Conservation (phyloP, 2,888 invertebrate genomes). For the Taphrorychus bicolor region DNA sequence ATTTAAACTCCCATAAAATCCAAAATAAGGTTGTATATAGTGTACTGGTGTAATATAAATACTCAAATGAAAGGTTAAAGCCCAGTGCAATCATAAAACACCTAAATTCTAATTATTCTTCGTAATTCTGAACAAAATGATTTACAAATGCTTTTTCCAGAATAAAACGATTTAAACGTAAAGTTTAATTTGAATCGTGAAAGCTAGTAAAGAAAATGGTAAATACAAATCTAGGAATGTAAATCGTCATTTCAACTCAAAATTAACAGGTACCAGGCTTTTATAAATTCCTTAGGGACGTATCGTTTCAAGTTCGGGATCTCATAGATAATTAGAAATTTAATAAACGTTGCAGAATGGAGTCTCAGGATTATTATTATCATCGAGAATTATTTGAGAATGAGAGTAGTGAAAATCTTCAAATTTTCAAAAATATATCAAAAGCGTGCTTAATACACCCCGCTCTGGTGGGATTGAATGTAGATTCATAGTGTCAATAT, state of each 20-base stretch:
- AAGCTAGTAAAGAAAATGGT: neutral
- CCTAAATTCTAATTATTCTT: too few species aligned
- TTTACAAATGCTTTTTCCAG: neutral
- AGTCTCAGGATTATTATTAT: neutral
- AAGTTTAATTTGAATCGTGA: neutral
- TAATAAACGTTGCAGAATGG: constrained; percentile 10
- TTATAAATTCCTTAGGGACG: constrained; percentile 10
- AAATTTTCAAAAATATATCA: too few species aligned
- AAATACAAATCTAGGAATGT: constrained; percentile 13
- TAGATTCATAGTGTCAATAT: too few species aligned
- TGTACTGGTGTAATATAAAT: neutral
- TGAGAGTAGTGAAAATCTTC: neutral
- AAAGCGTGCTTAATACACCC: too few species aligned
- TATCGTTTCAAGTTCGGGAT: constrained; percentile 14
- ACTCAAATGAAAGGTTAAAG: too few species aligned
- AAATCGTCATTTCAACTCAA: constrained; percentile 18
- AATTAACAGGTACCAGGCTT: constrained; percentile 24
- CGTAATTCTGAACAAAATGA: too few species aligned
- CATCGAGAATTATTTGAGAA: neutral
- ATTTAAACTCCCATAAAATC: neutral
- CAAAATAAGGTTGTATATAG: constrained; percentile 5
- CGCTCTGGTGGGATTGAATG: too few species aligned
- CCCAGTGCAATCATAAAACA: too few species aligned
- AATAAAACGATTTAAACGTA: neutral
- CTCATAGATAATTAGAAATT: constrained; percentile 15